Conservation (phyloP, 2,797 vertebrate genomes). For the Cynopterus sphinx region DNA sequence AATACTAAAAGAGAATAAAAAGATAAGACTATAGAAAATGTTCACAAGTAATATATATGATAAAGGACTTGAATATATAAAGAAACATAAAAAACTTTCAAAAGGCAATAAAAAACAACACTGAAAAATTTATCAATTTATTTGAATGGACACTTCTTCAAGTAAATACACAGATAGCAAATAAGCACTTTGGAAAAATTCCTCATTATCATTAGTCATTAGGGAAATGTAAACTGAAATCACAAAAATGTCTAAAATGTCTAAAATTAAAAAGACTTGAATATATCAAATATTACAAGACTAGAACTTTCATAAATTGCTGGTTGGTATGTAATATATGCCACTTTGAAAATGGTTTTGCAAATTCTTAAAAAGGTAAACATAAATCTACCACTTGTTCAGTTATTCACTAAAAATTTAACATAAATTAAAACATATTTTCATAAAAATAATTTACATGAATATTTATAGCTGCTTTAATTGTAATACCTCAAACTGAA, state of each 20-base stretch:
- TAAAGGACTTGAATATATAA: not conserved
- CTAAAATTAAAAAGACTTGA: not conserved
- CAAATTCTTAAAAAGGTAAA: not conserved
- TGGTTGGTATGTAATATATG: not conserved
- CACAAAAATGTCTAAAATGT: not conserved
- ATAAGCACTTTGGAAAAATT: not conserved
- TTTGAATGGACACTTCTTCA: not conserved
- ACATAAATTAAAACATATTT: not conserved
- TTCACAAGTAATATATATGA: not conserved
- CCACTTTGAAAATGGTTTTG: not conserved
- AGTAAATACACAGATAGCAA: not conserved
- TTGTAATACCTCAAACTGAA: not conserved
- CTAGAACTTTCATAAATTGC: not conserved
- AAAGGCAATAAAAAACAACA: slow-evolving; percentile 2
- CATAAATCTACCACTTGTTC: not conserved
- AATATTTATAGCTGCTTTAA: not conserved
- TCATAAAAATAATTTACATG: not conserved
- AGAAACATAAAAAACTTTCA: not conserved
- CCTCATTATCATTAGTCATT: not conserved
- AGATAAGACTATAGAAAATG: not conserved
- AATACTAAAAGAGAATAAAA: not conserved
- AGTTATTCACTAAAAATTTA: not conserved
- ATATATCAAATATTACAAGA: not conserved
- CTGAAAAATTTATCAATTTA: not conserved
- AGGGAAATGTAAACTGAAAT: not conserved